Base-by-base conservation (phyloP, 2,113 vertebrate genomes). In the Rhinoptilus africanus region DNA sequence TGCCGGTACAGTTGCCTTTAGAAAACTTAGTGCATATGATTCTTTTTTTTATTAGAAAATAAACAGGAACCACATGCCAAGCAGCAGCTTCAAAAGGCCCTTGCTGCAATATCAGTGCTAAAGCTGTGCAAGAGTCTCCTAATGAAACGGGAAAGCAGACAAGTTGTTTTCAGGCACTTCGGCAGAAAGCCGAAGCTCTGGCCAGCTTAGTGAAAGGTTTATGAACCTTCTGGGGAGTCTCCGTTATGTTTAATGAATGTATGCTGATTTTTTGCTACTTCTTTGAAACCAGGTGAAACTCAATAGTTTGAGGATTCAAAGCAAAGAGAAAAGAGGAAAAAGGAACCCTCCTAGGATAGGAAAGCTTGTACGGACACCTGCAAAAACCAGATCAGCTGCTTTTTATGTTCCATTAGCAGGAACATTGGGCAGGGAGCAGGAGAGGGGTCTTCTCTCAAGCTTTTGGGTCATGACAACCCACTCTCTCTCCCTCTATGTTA, bases 11-110 rank as follows among this genome's bases (percentile, higher is more conserved):
- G 48, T 81, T 92, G 80, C 73, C 82, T 93, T 93, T 53, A 94
- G 84, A 97, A 82, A 87, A 43, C 34, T 48, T 74, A 45, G 37
- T 39, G 62, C 37, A 43, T 59, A 15, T 35, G 66, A 91, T 85
- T 72, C 26, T 68, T 75, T 83, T 64, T 39, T 97, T 95, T 92
- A 95, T 87, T 85, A 83, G 92, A 89, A 92, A 92, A 87, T 85
- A 95, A 96, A 92, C 41, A 67, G 60, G 92, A 95, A 92, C 85
- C 84, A 91, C 62, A 79, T 82, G 89, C 69, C 91, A 93, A 47
- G 53, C 74, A 79, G 86, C 45, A 72, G 71, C 81, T 92, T 94
- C 89, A 88, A 89, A 89, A 79, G 41, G 45, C 57, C 45, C 6
- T 64, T 59, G 28, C 57, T 92, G 67, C 57, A 79, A 7, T 88